Evolutionary conservation across 2,888 invertebrate genomes (phyloP).

Genomic region (Rhodophaea formosa): DNA sequence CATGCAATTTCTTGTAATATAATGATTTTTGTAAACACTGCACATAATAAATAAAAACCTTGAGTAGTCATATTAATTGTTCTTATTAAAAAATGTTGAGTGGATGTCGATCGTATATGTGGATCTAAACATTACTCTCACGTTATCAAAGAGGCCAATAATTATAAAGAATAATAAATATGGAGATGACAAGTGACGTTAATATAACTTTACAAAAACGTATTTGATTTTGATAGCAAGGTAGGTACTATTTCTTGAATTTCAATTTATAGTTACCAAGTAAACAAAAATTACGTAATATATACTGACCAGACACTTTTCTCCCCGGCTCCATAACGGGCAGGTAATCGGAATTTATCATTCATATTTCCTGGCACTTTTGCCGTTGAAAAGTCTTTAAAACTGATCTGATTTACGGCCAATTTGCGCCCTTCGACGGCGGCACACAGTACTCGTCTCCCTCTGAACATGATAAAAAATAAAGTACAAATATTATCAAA

Average conservation of each 20-base stretch:
- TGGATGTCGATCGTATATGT: no score
- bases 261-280: not conserved
- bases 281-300: conserved; percentile 7
- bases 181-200: no score
- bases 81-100: no score
- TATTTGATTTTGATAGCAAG: no score
- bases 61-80: no score
- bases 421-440: conserved; percentile 17
- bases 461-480: conserved; percentile 26
- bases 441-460: conserved; percentile 23
- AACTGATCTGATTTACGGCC: conserved; percentile 13
- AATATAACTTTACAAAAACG: no score
- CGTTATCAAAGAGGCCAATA: no score
- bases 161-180: no score
- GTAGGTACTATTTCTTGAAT: not conserved
- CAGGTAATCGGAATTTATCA: conserved; percentile 12
- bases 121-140: no score
- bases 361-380: conserved; percentile 1
- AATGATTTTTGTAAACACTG: no score
- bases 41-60: no score
- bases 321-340: conserved; percentile 14
- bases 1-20: no score
- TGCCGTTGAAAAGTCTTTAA: conserved; percentile 11
- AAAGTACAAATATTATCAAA: not conserved
- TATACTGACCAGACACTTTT: conserved; percentile 14